Evolutionary conservation across 1,140 invertebrate species (phyloP).

Genomic region (Chymomyza costata): DNA sequence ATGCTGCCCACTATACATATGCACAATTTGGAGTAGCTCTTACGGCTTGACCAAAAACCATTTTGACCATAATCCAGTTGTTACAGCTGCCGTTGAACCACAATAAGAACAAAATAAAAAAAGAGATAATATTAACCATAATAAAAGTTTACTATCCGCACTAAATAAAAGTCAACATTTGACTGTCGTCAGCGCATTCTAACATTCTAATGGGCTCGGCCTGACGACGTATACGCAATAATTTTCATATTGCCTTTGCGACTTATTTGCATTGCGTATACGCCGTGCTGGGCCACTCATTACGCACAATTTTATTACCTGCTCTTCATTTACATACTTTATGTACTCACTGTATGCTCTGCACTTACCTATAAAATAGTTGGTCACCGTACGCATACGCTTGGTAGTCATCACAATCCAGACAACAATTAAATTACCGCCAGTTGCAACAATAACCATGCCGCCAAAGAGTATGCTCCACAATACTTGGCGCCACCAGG

Average conservation of each 20-base stretch:
- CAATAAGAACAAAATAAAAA: no score
- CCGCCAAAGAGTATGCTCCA: constrained; percentile 89
- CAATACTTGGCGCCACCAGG: constrained; percentile 89
- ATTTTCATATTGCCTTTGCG: constrained; percentile 29
- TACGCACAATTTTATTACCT: no score
- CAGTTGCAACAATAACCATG: constrained; percentile 94
- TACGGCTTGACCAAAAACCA: no score
- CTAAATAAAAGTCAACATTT: no score
- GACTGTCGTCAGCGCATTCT: no score
- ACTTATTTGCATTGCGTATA: constrained; percentile 36
- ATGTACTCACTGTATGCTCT: background rate
- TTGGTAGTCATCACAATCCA: constrained; percentile 95
- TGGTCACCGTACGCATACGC: constrained; percentile 95
- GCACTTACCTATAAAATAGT: constrained; percentile 89
- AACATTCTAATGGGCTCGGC: background rate
- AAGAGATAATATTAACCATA: no score
- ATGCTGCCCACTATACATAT: constrained; percentile 6
- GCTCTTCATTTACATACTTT: background rate
- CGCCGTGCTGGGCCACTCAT: no score
- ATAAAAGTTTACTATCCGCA: no score
- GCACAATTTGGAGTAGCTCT: no score
- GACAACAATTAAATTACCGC: constrained; percentile 95
- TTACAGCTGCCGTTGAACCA: no score
- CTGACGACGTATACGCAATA: background rate
- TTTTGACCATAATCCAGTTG: no score